Conservation (phyloP, 2,888 invertebrate species). For the Hymenopus coronatus region DNA sequence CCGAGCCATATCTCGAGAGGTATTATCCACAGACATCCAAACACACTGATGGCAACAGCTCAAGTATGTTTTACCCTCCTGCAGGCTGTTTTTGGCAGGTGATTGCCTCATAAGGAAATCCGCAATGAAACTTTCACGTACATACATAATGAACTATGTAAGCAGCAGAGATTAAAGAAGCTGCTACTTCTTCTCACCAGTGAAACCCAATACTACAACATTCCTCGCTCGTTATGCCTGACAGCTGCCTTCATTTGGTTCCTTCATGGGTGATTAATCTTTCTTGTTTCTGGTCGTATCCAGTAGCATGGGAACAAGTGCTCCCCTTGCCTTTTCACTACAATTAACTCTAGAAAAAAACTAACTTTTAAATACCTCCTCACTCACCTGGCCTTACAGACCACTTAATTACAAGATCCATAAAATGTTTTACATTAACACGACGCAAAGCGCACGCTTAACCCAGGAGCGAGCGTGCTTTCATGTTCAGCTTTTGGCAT, state of each 20-base stretch:
- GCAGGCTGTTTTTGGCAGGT: too few species aligned
- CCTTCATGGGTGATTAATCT: neutral
- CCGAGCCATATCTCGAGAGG: too few species aligned
- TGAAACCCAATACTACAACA: neutral
- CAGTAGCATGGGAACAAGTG: neutral
- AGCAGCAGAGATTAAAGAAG: neutral
- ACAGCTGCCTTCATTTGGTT: neutral
- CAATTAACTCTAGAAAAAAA: neutral
- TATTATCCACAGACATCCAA: too few species aligned
- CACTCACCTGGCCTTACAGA: neutral
- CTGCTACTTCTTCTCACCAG: neutral
- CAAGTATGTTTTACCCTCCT: too few species aligned
- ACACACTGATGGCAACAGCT: too few species aligned
- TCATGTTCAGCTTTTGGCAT: too few species aligned
- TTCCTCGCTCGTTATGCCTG: neutral
- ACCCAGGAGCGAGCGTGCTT: too few species aligned
- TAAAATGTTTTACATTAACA: too few species aligned
- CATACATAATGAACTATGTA: neutral
- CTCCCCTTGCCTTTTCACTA: neutral
- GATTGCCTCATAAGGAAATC: neutral
- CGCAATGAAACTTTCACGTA: neutral
- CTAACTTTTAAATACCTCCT: neutral
- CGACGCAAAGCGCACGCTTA: too few species aligned
- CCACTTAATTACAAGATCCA: too few species aligned
- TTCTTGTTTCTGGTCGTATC: neutral